Evolutionary conservation across 1,140 invertebrate species (phyloP), one percentile per base, ranked within the genome.

Genomic region (Cotesia vestalis): DNA sequence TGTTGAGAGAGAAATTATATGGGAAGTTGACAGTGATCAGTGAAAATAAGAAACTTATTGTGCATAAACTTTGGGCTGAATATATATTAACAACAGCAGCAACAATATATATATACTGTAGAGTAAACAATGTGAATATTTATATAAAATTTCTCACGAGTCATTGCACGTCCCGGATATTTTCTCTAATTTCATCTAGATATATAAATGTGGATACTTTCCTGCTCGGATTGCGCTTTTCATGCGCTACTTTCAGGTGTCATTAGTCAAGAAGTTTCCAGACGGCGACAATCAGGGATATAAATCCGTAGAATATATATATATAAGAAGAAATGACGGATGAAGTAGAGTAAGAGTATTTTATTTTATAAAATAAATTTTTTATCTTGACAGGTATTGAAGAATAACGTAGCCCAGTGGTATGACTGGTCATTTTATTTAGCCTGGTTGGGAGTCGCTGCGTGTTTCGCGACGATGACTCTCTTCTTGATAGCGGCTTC

Each of bases 351-450:
- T 20, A 0, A 67, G 53, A 52, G 27, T 27, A 27, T 27, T 27
- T 2, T 27, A 20, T 8, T 27, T 2, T 27, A 20, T 8, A 46
- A 73, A 6, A 71, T 27, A 57, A 4, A n/a, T 34, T 8, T 78
- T 75, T 76, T 63, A 70, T 71, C 71, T 27, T 74, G 77, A 67
- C 88, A 94, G 93, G 91, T 92, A 72, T 89, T 94, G 83, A 91
- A 89, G 87, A 90, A 92, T 80, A 90, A 92, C 86, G 87, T 91
- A 40, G 88, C 88, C 69, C 89, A 91, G 71, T 89, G 88, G 86
- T 92, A 93, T 88, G 94, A 94, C 78, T 95, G 94, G 94, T 95
- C 94, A 73, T 95, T 94, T 88, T 91, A 94, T 77, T 87, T 95
- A 66, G 92, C 92, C 72, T 95, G 94, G 94, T 86, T 94, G 76